Conservation (phyloP, 2,797 vertebrate species). For the Sarcophilus harrisii region DNA sequence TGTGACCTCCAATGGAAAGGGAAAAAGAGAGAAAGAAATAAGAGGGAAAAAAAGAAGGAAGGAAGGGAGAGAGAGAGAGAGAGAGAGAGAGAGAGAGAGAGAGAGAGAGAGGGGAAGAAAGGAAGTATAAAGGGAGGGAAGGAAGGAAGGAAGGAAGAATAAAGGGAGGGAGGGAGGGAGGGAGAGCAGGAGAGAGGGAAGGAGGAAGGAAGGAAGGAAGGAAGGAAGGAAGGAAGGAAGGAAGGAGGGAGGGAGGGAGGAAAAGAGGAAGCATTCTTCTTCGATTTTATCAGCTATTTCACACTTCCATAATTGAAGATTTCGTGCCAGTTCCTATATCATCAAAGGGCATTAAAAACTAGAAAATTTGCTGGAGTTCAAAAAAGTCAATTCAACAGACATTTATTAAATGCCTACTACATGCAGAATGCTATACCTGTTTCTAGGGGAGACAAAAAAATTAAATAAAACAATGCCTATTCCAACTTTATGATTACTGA, state of each 20-base stretch:
- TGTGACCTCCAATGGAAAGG: neutral
- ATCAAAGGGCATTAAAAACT: neutral
- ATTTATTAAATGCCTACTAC: neutral
- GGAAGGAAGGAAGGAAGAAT: rapidly evolving
- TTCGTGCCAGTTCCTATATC: neutral
- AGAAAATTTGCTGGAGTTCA: neutral
- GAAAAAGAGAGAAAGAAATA: neutral
- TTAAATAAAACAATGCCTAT: neutral
- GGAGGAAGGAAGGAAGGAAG: neutral
- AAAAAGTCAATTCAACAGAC: neutral
- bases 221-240: rapidly evolving
- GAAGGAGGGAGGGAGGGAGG: neutral
- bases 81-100: too few relatives aligned
- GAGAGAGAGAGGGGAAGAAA: neutral
- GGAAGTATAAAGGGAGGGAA: neutral
- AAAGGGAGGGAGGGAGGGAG: neutral
- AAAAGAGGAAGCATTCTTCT: neutral
- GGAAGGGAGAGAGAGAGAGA: too few relatives aligned
- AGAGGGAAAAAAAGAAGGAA: neutral
- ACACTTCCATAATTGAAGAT: neutral
- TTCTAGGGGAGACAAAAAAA: neutral
- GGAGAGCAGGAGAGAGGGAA: neutral
- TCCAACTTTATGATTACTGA: neutral
- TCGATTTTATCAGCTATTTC: neutral
- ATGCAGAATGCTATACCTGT: neutral